phyloP scores from a whole-genome alignment of 2,113 vertebrate species.

The Eudyptes chrysolophus region DNA sequence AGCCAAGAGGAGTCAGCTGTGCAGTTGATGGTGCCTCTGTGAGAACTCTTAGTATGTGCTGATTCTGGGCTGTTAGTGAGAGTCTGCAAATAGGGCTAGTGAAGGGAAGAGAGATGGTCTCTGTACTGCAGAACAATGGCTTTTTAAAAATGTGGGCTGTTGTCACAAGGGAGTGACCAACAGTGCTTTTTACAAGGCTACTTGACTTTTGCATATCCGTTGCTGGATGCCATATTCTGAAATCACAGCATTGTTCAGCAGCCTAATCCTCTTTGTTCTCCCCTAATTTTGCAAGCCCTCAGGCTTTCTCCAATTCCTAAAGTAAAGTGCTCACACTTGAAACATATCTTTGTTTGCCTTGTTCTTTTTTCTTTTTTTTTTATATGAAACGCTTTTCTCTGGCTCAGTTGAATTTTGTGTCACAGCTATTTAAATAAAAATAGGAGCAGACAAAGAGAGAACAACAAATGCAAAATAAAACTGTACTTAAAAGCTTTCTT shows the following conservation, averaged over 20 bases:
- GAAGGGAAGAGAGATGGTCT: not conserved
- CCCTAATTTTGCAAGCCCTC: constrained; percentile 53
- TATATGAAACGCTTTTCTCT: constrained; percentile 2
- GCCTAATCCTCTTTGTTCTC: constrained; percentile 69
- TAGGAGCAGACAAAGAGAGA: constrained; percentile 16
- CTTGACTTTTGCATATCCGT: constrained; percentile 64
- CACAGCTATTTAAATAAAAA: constrained; percentile 38
- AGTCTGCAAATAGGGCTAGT: not conserved
- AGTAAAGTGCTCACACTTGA: constrained; percentile 42
- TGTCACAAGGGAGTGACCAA: constrained; percentile 37
- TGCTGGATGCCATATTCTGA: constrained; percentile 62
- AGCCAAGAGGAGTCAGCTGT: not conserved
- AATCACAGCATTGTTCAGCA: constrained; percentile 46
- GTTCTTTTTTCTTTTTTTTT: constrained; percentile 22
- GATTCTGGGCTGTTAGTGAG: not conserved
- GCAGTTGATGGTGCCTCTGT: not conserved
- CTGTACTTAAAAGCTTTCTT: not conserved
- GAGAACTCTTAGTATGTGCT: not conserved
- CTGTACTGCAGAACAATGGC: constrained; percentile 23
- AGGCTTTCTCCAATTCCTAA: constrained; percentile 46
- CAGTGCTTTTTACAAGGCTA: constrained; percentile 41
- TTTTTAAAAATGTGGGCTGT: not conserved
- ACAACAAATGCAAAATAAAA: constrained; percentile 12
- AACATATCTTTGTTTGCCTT: constrained; percentile 48
- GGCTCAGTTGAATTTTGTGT: not conserved